Evolutionary conservation across 1,140 invertebrate species (phyloP).

Genomic region (Pantala flavescens): DNA sequence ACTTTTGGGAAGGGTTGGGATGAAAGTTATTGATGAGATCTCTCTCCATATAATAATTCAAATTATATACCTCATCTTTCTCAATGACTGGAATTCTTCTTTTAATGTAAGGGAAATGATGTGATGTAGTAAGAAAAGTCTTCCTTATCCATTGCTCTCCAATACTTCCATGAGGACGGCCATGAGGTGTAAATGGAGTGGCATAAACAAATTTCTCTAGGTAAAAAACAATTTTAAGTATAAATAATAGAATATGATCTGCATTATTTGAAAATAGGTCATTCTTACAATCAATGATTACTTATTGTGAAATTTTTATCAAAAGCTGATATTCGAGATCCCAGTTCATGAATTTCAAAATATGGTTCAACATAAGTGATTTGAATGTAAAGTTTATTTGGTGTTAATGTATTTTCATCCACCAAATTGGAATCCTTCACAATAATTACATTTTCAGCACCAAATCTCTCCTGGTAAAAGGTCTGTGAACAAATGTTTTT

Average conservation of each 20-base stretch:
- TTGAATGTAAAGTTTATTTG: constrained; percentile 91
- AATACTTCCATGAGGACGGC: constrained; percentile 87
- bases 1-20: too few species aligned
- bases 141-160: constrained; percentile 94
- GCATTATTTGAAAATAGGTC: too few species aligned
- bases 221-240: constrained; percentile 23
- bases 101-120: constrained; percentile 95
- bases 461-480: constrained; percentile 89
- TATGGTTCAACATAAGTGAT: constrained; percentile 98
- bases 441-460: constrained; percentile 76
- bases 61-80: constrained; percentile 48
- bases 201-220: constrained; percentile 90
- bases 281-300: constrained; percentile 38
- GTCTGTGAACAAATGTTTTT: constrained; percentile 53
- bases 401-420: constrained; percentile 59
- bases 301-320: constrained; percentile 92
- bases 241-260: not conserved
- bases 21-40: too few species aligned
- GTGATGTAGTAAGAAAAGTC: constrained; percentile 85
- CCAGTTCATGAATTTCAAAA: constrained; percentile 86
- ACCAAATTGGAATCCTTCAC: constrained; percentile 95
- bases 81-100: constrained; percentile 83
- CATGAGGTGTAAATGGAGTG: constrained; percentile 90
- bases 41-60: too few species aligned
- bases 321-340: constrained; percentile 79